Percentiles rank a stretch among this genome's conserved stretches.
phyloP scores from a whole-genome alignment of 2,113 vertebrate species.

The Mustela nigripes region DNA sequence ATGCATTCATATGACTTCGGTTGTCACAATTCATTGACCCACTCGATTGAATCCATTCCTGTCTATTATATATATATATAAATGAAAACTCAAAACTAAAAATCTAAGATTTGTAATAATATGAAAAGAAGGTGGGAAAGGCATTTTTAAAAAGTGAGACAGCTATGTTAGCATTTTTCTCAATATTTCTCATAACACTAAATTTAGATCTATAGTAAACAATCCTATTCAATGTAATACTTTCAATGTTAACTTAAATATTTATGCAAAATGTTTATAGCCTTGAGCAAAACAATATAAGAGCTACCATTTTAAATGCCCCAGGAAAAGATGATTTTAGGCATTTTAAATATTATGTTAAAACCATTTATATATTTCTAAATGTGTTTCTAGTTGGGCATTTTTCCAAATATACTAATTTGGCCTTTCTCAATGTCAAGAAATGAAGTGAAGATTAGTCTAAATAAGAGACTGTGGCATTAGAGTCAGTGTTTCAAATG shows the following conservation, averaged over 20 bases:
- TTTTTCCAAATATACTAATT: constrained; percentile 61
- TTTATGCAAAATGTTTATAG: background rate
- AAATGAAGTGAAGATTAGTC: constrained; percentile 64
- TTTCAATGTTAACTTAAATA: constrained; percentile 14
- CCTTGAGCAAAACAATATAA: constrained; percentile 32
- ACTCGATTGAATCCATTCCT: background rate
- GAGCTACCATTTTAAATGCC: constrained; percentile 13
- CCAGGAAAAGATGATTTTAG: constrained; percentile 20
- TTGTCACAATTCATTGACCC: background rate
- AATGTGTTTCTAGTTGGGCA: constrained; percentile 52
- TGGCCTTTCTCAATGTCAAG: constrained; percentile 64
- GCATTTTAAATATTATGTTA: background rate
- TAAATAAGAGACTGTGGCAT: constrained; percentile 63
- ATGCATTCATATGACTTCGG: background rate
- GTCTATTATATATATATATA: too few relatives aligned
- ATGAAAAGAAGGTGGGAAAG: background rate
- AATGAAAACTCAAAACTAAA: background rate
- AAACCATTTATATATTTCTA: constrained; percentile 61
- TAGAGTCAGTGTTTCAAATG: constrained; percentile 68
- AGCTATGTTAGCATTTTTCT: background rate
- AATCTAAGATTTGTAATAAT: background rate
- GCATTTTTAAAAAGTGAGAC: background rate
- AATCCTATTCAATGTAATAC: background rate
- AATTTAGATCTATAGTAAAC: background rate
- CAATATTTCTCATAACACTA: background rate